Base-by-base conservation (phyloP, 2,797 vertebrate species). In the Benthosema pterotum region DNA sequence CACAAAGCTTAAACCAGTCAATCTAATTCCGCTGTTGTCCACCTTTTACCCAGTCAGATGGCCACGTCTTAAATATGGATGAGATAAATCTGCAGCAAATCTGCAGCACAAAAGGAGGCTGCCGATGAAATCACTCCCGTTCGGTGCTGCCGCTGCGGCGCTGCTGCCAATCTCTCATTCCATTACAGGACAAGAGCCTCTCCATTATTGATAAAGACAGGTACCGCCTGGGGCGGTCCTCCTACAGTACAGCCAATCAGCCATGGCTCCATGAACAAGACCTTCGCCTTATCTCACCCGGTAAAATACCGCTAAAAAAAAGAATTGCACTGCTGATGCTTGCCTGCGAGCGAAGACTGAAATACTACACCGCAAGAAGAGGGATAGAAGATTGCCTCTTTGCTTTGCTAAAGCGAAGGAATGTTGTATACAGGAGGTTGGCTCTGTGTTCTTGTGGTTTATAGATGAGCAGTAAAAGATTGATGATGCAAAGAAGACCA, bases 201-300 rank as follows among this genome's bases (percentile, higher is more conserved):
- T 93, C 81, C 88, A 91, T 93, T 76, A 92, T 91, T 87, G 80
- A 93, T 91, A 42, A 56, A 43, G 60, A 75, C 82, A 88, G 86
- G 84, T 85, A 73, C 53, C 14, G 73, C 57, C 79, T 12, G 67
- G 58, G 78, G 75, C 43, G 11, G 2, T 47, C 64, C 72, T 77
- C 71, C 74, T 42, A 57, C 67, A 60, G 32, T 11, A 38, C 32
- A 38, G 71, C 66, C 68, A 78, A 74, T 71, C 43, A 72, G n/a
- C 67, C 13, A 32, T 32, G 32, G 0, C 58, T 51, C 43, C 47
- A 38, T 42, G 8, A 48, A 49, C 28, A 56, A 45, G 18, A 19
- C 62, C n/a, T 3, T 42, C 60, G 52, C 52, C 72, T 74, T 32
- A 60, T 62, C 19, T 46, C 57, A 28, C 59, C 18, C 18, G 32